Evolutionary conservation across 2,888 invertebrate genomes (phyloP).

Genomic region (Sarcophaga rosellei): DNA sequence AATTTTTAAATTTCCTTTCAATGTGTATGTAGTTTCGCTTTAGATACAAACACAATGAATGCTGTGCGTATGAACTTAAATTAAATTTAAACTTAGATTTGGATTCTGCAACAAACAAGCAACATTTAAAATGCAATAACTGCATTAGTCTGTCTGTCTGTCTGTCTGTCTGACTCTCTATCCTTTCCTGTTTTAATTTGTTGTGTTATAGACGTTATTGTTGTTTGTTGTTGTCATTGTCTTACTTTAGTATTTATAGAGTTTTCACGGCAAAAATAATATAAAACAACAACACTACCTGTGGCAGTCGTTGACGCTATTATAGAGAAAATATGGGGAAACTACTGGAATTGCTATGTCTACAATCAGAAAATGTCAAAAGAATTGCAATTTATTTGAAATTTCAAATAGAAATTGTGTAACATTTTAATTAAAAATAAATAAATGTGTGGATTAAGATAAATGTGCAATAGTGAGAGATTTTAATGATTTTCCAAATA

Average conservation of each 20-base stretch:
- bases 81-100: slow-evolving; percentile 67
- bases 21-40: no score
- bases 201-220: slow-evolving; percentile 65
- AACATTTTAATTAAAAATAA: neutral
- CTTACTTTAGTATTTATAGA: slow-evolving; percentile 69
- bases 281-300: slow-evolving; percentile 71
- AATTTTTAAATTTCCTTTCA: no score
- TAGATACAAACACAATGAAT: no score
- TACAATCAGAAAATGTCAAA: no score
- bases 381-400: neutral
- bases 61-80: neutral
- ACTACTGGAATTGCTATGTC: no score
- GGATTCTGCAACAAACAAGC: slow-evolving; percentile 30
- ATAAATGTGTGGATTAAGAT: neutral
- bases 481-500: neutral
- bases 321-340: slow-evolving; percentile 21
- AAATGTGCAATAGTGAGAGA: neutral
- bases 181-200: slow-evolving; percentile 2
- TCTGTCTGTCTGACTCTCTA: no score
- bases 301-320: slow-evolving; percentile 2
- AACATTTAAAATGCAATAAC: slow-evolving; percentile 78
- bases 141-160: slow-evolving; percentile 66
- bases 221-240: slow-evolving; percentile 21
- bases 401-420: neutral
- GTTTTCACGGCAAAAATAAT: slow-evolving; percentile 48